Evolutionary conservation across 2,113 vertebrate genomes (phyloP).

Genomic region (Pantherophis guttatus): DNA sequence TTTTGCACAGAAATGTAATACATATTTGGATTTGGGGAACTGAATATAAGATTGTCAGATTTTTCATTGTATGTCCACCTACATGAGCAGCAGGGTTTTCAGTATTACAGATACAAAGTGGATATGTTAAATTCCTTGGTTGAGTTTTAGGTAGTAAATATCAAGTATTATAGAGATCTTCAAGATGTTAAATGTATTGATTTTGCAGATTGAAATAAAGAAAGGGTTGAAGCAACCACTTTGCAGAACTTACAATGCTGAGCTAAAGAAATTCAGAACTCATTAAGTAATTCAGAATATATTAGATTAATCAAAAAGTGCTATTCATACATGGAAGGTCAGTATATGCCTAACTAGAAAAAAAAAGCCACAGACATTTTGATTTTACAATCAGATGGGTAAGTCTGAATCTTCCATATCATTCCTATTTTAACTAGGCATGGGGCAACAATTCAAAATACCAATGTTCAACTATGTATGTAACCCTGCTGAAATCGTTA

Average conservation of each 20-base stretch:
- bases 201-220: neutral
- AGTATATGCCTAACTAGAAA: neutral
- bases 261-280: neutral
- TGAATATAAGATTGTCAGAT: neutral
- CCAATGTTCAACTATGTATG: neutral
- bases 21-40: neutral
- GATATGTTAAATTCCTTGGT: neutral
- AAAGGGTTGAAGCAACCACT: neutral
- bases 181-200: neutral
- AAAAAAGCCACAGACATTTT: neutral
- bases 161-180: neutral
- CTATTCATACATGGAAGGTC: neutral
- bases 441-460: neutral
- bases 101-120: neutral
- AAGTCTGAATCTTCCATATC: neutral
- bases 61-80: neutral
- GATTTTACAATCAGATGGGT: neutral
- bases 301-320: neutral
- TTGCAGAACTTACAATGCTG: neutral
- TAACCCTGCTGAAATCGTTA: neutral
- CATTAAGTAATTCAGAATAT: neutral
- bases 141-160: neutral
- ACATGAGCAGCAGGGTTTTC: neutral
- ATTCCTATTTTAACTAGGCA: neutral
- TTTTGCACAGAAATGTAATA: rapidly evolving